Percentiles rank a stretch among this genome's conserved stretches.
phyloP scores from a whole-genome alignment of 1,140 invertebrate species.

The Laupala kohalensis region DNA sequence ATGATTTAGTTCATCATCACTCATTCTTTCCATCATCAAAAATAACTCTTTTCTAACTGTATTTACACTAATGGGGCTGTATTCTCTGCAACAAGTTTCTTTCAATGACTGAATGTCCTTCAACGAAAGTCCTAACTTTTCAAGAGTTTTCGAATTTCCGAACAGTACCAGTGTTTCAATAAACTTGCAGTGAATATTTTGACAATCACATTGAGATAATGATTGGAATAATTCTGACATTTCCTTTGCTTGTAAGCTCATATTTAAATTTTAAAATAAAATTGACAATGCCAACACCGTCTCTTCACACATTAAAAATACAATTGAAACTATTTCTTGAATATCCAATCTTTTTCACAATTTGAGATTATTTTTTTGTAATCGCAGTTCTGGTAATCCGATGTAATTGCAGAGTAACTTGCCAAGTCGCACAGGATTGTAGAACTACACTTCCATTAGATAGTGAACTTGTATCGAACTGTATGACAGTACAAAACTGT shows the following conservation, averaged over 20 bases:
- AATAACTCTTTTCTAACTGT: not conserved
- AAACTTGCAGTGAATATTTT: not conserved
- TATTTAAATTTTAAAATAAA: no score
- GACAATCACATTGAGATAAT: no score
- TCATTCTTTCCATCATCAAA: not conserved
- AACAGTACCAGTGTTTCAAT: not conserved
- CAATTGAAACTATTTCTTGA: not conserved
- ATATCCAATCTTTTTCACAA: no score
- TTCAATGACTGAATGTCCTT: not conserved
- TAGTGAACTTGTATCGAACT: no score
- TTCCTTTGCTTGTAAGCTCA: no score
- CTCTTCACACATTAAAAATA: not conserved
- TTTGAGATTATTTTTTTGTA: no score
- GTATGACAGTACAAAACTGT: no score
- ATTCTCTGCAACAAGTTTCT: not conserved
- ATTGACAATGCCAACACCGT: not conserved
- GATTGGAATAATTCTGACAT: no score
- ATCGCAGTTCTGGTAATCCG: no score
- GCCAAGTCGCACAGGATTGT: no score
- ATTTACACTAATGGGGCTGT: not conserved
- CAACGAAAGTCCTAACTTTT: not conserved
- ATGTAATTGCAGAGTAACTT: no score
- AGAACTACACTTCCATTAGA: no score
- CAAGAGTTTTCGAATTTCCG: not conserved
- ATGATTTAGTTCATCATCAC: not conserved